Evolutionary conservation across 1,140 invertebrate species (phyloP).

Genomic region (Heterodera schachtii): DNA sequence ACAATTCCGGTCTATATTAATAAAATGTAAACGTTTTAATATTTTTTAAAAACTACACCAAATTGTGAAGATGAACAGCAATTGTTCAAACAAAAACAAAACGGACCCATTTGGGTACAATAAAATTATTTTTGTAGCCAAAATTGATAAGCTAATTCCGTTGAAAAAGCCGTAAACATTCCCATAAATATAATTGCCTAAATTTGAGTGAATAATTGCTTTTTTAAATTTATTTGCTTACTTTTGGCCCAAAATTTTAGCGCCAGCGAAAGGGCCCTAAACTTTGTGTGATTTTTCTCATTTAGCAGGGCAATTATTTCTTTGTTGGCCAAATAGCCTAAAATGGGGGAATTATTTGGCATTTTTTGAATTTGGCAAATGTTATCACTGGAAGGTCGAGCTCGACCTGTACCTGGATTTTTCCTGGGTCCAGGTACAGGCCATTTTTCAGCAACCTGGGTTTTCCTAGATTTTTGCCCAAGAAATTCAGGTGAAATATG

Average conservation of each 20-base stretch:
- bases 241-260: constrained; percentile 1
- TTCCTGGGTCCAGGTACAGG: no score
- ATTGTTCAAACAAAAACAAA: constrained; percentile 7
- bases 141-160: constrained; percentile 8
- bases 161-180: constrained; percentile 4
- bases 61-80: constrained; percentile 5
- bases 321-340: neutral
- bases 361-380: no score
- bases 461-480: no score
- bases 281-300: neutral
- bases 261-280: neutral
- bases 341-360: neutral
- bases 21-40: no score
- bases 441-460: no score
- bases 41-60: neutral
- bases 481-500: no score
- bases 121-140: constrained; percentile 11
- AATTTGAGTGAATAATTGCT: neutral
- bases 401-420: no score
- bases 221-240: neutral
- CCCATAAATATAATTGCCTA: constrained; percentile 20
- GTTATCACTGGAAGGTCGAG: no score
- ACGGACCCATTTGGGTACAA: constrained; percentile 11
- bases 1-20: no score
- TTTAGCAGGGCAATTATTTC: neutral